Conservation (phyloP, 2,113 vertebrate genomes). For the Gopherus flavomarginatus region DNA sequence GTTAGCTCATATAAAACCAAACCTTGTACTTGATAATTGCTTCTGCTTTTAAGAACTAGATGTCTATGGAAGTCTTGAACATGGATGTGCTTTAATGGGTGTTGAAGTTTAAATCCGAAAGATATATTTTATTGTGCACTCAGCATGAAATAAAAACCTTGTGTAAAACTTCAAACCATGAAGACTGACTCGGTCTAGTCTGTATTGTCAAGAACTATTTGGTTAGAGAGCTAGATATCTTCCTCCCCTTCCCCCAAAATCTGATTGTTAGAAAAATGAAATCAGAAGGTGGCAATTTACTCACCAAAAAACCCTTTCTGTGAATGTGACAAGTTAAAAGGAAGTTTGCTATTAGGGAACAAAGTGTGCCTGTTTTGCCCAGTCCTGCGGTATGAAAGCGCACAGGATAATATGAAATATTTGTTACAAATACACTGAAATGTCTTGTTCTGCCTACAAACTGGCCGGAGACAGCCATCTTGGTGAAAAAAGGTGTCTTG, state of each 20-base stretch:
- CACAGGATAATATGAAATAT: background rate
- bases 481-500: too few species aligned
- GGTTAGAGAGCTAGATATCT: background rate
- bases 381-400: background rate
- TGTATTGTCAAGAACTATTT: background rate
- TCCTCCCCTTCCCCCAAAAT: background rate
- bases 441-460: too few species aligned
- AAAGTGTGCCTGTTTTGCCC: background rate
- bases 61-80: background rate
- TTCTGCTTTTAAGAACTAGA: background rate
- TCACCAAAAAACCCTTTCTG: background rate
- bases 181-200: background rate
- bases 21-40: background rate
- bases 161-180: background rate
- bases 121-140: constrained; percentile 9
- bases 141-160: constrained; percentile 18
- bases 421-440: too few species aligned
- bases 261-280: background rate
- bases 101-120: background rate
- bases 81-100: background rate
- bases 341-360: background rate
- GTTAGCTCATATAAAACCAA: background rate
- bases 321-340: background rate
- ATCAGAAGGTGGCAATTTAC: background rate
- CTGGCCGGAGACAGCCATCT: too few species aligned